Evolutionary conservation across 2,113 vertebrate genomes (phyloP).

Genomic region (Sorex fumeus): DNA sequence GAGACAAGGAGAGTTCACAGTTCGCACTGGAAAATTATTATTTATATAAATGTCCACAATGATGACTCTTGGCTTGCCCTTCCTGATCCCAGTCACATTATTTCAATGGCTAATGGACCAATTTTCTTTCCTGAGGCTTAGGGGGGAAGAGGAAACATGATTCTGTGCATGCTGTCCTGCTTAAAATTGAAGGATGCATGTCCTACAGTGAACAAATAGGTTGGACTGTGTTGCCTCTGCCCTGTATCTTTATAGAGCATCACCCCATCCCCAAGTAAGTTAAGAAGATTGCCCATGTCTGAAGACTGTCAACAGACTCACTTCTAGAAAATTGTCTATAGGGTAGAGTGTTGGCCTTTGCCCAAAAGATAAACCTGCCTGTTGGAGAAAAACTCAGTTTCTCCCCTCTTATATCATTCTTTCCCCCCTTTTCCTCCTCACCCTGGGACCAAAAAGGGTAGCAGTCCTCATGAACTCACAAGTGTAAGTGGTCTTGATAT

Average conservation of each 20-base stretch:
- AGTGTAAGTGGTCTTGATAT: neutral
- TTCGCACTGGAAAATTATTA: conserved; percentile 84
- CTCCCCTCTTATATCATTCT: no score
- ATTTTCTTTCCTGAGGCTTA: conserved; percentile 32
- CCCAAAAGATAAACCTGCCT: neutral
- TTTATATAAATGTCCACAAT: conserved; percentile 54
- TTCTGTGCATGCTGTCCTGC: neutral
- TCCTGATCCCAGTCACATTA: conserved; percentile 67
- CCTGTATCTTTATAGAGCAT: neutral
- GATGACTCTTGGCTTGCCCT: conserved; percentile 25
- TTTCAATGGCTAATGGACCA: neutral
- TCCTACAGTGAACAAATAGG: neutral
- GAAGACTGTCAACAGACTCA: neutral
- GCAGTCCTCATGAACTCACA: neutral
- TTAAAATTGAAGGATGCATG: neutral
- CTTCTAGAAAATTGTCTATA: neutral
- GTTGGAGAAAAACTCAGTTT: neutral
- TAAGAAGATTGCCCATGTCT: neutral
- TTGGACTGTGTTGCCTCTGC: neutral
- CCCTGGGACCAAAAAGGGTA: neutral
- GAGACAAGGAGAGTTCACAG: conserved; percentile 69
- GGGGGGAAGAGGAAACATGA: neutral
- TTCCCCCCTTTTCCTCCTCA: no score
- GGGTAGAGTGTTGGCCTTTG: neutral
- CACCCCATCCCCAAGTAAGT: neutral